phyloP scores from a whole-genome alignment of 1,140 invertebrate genomes.

The Physella acuta region DNA sequence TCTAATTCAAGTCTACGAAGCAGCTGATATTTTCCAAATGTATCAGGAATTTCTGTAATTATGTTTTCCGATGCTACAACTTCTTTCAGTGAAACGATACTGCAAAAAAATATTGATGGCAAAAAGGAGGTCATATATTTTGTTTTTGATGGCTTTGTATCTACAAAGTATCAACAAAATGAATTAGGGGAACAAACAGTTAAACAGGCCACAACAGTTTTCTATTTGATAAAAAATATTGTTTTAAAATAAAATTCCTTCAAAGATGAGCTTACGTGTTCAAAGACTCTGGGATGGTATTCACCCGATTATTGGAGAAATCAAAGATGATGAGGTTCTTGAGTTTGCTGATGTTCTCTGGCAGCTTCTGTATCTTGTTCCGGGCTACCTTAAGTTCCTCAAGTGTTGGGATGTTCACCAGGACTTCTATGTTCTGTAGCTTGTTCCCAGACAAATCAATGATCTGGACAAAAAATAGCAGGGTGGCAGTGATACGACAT shows the following conservation, averaged over 20 bases:
- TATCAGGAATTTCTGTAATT: constrained; percentile 39
- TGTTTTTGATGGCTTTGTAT: neutral
- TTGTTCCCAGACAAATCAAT: constrained; percentile 48
- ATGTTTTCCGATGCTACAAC: constrained; percentile 40
- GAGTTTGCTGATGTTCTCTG: constrained; percentile 41
- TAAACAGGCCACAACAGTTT: neutral
- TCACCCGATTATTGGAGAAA: constrained; percentile 46
- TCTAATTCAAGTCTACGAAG: constrained; percentile 42
- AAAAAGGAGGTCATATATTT: too few species aligned
- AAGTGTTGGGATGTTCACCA: constrained; percentile 38
- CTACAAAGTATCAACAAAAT: neutral
- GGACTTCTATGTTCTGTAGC: constrained; percentile 31
- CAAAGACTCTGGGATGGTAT: constrained; percentile 40
- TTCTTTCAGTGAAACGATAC: constrained; percentile 38
- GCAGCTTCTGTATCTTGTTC: constrained; percentile 38
- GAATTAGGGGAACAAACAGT: neutral
- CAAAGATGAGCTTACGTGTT: constrained; percentile 31
- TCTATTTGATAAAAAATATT: neutral
- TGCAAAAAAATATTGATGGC: neutral
- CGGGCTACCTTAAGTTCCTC: constrained; percentile 38
- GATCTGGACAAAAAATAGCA: neutral
- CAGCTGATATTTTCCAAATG: constrained; percentile 41
- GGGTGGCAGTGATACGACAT: too few species aligned
- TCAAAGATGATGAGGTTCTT: constrained; percentile 41
- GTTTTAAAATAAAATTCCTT: neutral